A percentile compares a stretch with the other conserved stretches of the same genome.
These are phyloP conservation scores for Macrocentrus cingulum DNA, from an alignment of 1,140 invertebrate species.

Conservation along the genomic window DNA sequence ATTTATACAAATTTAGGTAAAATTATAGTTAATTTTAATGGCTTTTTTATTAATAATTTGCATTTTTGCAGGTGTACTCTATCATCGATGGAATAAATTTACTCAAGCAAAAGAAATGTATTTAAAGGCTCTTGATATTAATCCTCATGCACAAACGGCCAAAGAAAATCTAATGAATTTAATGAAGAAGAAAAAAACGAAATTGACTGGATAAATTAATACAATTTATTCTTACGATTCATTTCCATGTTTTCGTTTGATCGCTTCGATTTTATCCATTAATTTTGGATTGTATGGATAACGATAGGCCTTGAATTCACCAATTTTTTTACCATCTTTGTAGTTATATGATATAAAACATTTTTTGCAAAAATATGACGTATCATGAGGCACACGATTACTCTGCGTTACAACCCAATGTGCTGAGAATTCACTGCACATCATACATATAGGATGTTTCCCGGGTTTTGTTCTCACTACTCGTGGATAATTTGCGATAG, in stretches of 20 bases:
- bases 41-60: not conserved
- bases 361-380: slow-evolving; percentile 66
- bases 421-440: slow-evolving; percentile 58
- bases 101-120: slow-evolving; percentile 76
- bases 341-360: slow-evolving; percentile 71
- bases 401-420: slow-evolving; percentile 65
- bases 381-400: slow-evolving; percentile 65
- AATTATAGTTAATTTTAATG: not conserved
- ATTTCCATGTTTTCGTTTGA: not conserved
- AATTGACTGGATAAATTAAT: not conserved
- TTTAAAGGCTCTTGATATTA: slow-evolving; percentile 70
- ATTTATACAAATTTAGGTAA: slow-evolving; percentile 86
- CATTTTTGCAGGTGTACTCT: slow-evolving; percentile 77
- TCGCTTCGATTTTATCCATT: slow-evolving; percentile 3
- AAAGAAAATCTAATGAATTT: slow-evolving; percentile 62
- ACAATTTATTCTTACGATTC: no score
- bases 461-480: slow-evolving; percentile 53
- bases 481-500: slow-evolving; percentile 58
- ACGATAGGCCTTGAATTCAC: slow-evolving; percentile 51
- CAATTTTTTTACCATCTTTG: slow-evolving; percentile 59
- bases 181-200: slow-evolving; percentile 10
- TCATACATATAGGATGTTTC: slow-evolving; percentile 57
- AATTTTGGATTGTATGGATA: slow-evolving; percentile 42
- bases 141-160: slow-evolving; percentile 69
- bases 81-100: slow-evolving; percentile 88